Conservation (phyloP, 2,797 vertebrate genomes). For the Rhabdophis nuchalis region DNA sequence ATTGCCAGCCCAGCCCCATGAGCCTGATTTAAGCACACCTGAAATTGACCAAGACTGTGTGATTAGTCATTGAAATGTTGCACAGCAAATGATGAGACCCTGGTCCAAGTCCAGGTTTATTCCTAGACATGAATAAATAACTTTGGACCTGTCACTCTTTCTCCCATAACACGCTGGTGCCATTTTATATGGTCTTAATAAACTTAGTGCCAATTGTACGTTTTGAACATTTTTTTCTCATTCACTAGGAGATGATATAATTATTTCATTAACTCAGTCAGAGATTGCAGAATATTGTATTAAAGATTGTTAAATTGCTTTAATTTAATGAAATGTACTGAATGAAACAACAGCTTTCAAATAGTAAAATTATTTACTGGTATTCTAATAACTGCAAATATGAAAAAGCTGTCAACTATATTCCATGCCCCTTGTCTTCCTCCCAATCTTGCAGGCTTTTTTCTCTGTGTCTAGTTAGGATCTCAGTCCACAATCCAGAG, state of each 20-base stretch:
- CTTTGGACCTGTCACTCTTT: neutral
- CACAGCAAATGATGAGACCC: neutral
- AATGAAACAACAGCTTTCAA: neutral
- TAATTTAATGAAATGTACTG: neutral
- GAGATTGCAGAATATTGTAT: neutral
- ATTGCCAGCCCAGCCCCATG: no score
- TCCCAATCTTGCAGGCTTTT: slow-evolving; percentile 34
- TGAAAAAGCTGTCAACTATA: neutral
- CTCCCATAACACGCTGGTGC: neutral
- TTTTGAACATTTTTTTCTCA: neutral
- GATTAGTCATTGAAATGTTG: neutral
- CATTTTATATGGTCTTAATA: neutral
- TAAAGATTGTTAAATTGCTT: neutral
- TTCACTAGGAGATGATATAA: neutral
- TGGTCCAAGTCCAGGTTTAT: neutral
- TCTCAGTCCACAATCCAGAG: slow-evolving; percentile 49
- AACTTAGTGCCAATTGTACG: neutral
- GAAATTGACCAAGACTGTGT: neutral
- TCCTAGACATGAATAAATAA: neutral
- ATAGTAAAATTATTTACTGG: neutral
- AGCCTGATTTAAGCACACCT: no score
- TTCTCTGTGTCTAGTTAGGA: slow-evolving; percentile 63
- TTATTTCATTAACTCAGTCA: neutral
- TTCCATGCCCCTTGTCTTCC: neutral
- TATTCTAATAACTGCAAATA: neutral